Evolutionary conservation across 2,797 vertebrate species (phyloP).

Genomic region (Dicrostonyx torquatus): DNA sequence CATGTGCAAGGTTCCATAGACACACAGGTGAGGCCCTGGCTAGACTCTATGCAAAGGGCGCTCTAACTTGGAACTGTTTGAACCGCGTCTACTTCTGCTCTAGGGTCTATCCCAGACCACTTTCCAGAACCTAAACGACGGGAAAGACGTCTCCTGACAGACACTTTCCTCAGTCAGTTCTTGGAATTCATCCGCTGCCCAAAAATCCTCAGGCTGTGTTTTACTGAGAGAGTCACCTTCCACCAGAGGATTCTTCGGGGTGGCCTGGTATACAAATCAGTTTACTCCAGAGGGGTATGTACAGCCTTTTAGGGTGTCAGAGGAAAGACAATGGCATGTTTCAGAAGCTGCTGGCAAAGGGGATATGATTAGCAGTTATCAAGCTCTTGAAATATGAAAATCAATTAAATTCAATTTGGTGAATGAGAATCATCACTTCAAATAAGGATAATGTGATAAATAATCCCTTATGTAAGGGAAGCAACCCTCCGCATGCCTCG

Average conservation of each 20-base stretch:
- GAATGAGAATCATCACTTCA: slow-evolving; percentile 59
- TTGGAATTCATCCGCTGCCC: neutral
- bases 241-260: neutral
- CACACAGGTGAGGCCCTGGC: slow-evolving; percentile 79
- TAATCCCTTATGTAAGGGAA: slow-evolving; percentile 22
- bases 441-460: slow-evolving; percentile 41
- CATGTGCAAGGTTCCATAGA: slow-evolving; percentile 73
- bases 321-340: slow-evolving; percentile 11
- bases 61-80: slow-evolving; percentile 72
- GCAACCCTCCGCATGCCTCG: neutral
- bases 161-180: neutral
- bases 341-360: neutral
- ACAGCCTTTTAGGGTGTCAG: slow-evolving; percentile 28
- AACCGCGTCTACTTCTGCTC: rapidly evolving
- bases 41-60: slow-evolving; percentile 70
- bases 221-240: slow-evolving; percentile 5
- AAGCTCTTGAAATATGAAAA: slow-evolving; percentile 63
- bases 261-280: neutral
- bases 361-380: slow-evolving; percentile 46
- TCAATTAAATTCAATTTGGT: slow-evolving; percentile 68
- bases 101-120: neutral
- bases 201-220: neutral
- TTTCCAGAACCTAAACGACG: neutral
- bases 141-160: neutral
- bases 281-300: slow-evolving; percentile 9